Conservation (phyloP, 2,113 vertebrate species). For the Gopherus evgoodei region DNA sequence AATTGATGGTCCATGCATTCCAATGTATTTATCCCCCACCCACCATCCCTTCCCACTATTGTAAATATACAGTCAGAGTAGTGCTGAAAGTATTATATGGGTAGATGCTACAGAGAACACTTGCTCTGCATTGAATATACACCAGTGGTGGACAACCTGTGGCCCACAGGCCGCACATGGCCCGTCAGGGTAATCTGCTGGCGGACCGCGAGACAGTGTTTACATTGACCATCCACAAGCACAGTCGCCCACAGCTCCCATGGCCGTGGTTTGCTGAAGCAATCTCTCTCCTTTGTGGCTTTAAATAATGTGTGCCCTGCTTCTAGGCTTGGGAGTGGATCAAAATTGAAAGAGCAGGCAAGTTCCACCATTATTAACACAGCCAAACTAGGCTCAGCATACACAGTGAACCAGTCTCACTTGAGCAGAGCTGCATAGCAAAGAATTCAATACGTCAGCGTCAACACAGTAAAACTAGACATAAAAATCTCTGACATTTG, state of each 20-base stretch:
- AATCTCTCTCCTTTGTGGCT: neutral
- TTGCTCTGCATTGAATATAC: accelerated
- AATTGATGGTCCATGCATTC: neutral
- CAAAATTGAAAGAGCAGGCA: neutral
- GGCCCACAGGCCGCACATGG: accelerated
- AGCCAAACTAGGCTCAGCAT: neutral
- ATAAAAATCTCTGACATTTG: neutral
- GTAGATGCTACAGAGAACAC: neutral
- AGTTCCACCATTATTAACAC: accelerated
- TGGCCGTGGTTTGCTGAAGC: neutral
- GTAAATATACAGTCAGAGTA: neutral
- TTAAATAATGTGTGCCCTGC: neutral
- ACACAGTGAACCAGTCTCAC: neutral
- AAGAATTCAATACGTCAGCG: neutral
- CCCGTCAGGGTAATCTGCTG: no score
- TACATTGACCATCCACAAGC: no score
- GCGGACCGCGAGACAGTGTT: no score
- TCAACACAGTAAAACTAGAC: neutral
- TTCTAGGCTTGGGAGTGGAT: accelerated
- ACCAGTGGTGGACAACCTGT: no score
- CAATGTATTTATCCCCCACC: neutral
- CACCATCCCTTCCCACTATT: neutral
- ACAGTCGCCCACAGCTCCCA: no score
- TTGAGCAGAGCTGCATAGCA: neutral
- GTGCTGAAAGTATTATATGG: neutral